Conservation (phyloP, 2,113 vertebrate species). For the Eptesicus fuscus region DNA sequence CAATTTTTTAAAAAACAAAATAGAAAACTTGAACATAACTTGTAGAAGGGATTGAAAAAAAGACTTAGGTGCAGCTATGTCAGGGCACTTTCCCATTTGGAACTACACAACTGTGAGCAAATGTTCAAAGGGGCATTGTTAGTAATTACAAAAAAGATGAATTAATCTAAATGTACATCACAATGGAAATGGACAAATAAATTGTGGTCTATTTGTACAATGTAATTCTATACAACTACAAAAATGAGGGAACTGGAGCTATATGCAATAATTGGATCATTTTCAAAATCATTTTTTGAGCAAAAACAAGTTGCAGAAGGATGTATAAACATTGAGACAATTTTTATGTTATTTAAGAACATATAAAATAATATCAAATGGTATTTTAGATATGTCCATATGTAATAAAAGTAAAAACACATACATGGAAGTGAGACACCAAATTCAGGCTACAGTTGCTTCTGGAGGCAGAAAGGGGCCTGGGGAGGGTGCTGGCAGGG, state of each 20-base stretch:
- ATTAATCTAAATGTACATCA: background rate
- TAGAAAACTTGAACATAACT: background rate
- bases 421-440: background rate
- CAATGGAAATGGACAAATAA: background rate
- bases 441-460: background rate
- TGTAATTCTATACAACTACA: background rate
- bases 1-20: background rate
- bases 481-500: too few relatives aligned
- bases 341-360: conserved; percentile 14
- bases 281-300: conserved; percentile 27
- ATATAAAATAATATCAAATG: background rate
- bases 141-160: background rate
- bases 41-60: background rate
- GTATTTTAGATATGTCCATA: background rate
- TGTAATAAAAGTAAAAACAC: background rate
- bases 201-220: background rate
- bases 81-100: background rate
- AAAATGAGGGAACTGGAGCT: background rate
- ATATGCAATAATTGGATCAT: background rate
- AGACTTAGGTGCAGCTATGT: background rate
- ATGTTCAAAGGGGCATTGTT: background rate
- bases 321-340: background rate
- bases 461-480: background rate
- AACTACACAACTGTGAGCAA: background rate
- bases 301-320: background rate